Evolutionary conservation across 2,113 vertebrate species (phyloP).

Genomic region (Cottus gobio): DNA sequence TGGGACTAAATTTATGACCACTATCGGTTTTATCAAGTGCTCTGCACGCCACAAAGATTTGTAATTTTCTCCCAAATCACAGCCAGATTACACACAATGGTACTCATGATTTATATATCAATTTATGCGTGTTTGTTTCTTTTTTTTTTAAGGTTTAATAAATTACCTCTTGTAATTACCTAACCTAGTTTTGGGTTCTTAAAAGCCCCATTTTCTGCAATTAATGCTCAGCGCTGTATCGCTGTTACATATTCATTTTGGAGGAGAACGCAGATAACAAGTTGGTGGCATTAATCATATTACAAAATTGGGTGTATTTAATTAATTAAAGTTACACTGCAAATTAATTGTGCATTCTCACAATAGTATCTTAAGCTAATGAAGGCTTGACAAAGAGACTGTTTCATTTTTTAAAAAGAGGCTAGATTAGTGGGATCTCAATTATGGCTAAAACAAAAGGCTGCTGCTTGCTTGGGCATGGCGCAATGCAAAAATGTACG

Average conservation of each 20-base stretch:
- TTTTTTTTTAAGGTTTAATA: conserved; percentile 88
- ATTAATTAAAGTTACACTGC: conserved; percentile 84
- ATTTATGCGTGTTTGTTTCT: conserved; percentile 98
- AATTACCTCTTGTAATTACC: conserved; percentile 92
- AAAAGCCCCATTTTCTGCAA: conserved; percentile 75
- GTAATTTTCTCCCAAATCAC: conserved; percentile 90
- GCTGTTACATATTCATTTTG: conserved; percentile 89
- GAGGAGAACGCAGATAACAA: conserved; percentile 89
- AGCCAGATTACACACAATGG: conserved; percentile 87
- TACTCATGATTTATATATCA: conserved; percentile 94
- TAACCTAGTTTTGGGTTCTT: conserved; percentile 77
- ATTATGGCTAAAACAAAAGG: conserved; percentile 88
- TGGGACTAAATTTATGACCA: conserved; percentile 95
- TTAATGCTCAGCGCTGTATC: conserved; percentile 84
- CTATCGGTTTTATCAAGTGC: conserved; percentile 95
- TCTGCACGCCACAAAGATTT: conserved; percentile 91
- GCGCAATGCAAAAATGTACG: conserved; percentile 76
- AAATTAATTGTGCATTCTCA: conserved; percentile 85
- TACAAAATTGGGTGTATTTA: conserved; percentile 83
- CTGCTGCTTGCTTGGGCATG: conserved; percentile 74
- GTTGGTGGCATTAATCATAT: conserved; percentile 91
- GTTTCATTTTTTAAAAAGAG: conserved; percentile 78
- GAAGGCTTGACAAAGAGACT: conserved; percentile 81
- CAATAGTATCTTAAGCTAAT: conserved; percentile 88
- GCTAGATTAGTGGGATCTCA: conserved; percentile 86